These are phyloP conservation scores for Nineta flava DNA, from an alignment of 2,888 invertebrate species.

Conservation along the genomic window DNA sequence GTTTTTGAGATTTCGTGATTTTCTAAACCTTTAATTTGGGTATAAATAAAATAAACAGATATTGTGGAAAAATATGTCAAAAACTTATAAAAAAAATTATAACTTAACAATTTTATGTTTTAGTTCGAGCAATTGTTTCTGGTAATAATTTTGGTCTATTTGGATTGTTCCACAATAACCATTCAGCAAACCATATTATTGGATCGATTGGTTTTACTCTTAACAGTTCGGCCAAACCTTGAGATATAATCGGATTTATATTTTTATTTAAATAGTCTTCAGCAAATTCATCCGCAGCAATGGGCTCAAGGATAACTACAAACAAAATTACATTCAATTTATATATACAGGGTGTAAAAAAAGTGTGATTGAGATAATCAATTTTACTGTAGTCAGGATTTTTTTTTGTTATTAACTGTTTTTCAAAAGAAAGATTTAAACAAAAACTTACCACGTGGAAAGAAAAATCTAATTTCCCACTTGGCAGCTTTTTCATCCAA, in stretches of 20 bases:
- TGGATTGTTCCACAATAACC: slow-evolving; percentile 58
- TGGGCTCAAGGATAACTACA: slow-evolving; percentile 60
- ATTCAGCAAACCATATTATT: slow-evolving; percentile 60
- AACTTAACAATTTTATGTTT: slow-evolving; percentile 17
- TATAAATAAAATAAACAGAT: too few species aligned
- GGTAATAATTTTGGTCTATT: slow-evolving; percentile 41
- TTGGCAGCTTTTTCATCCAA: slow-evolving; percentile 45
- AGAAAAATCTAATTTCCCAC: slow-evolving; percentile 76
- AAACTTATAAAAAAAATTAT: too few species aligned
- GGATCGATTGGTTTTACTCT: slow-evolving; percentile 60
- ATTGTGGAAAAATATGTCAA: too few species aligned
- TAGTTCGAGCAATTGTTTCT: slow-evolving; percentile 19
- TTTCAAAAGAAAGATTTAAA: too few species aligned
- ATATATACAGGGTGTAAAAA: too few species aligned
- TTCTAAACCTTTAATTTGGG: too few species aligned
- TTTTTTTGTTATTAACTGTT: too few species aligned
- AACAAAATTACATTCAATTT: slow-evolving; percentile 10
- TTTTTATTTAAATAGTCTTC: slow-evolving; percentile 51
- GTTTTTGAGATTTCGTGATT: too few species aligned
- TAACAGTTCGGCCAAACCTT: slow-evolving; percentile 47
- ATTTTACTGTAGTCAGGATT: neutral
- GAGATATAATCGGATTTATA: slow-evolving; percentile 45
- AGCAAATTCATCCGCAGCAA: slow-evolving; percentile 40
- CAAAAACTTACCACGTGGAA: slow-evolving; percentile 54
- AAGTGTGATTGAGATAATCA: neutral